These are phyloP conservation scores for Tor tambroides DNA, from an alignment of 2,113 vertebrate genomes.

Conservation along the genomic window DNA sequence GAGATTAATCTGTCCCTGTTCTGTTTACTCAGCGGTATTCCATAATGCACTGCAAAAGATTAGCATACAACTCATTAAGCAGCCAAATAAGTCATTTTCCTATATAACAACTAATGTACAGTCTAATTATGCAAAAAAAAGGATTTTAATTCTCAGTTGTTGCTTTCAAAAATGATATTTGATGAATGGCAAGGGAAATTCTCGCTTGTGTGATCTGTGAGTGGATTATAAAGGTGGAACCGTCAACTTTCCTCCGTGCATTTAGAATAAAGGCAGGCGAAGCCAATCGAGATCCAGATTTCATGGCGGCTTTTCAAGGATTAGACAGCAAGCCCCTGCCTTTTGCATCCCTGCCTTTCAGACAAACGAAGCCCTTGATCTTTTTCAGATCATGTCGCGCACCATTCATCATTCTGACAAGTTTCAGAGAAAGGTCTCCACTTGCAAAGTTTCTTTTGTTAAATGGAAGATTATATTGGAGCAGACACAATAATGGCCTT, in stretches of 20 bases:
- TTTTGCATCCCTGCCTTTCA: slow-evolving; percentile 37
- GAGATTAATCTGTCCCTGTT: slow-evolving; percentile 48
- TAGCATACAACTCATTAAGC: slow-evolving; percentile 47
- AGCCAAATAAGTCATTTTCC: slow-evolving; percentile 30
- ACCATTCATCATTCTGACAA: slow-evolving; percentile 49
- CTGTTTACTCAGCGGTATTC: slow-evolving; percentile 42
- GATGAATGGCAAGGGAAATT: slow-evolving; percentile 55
- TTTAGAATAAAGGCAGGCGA: slow-evolving; percentile 62
- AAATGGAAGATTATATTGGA: slow-evolving; percentile 30
- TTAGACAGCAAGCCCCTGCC: slow-evolving; percentile 59
- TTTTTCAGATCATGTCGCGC: slow-evolving; percentile 46
- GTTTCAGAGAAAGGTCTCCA: slow-evolving; percentile 26
- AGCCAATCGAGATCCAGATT: slow-evolving; percentile 64
- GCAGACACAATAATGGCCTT: slow-evolving; percentile 19
- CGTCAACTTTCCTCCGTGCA: slow-evolving; percentile 59
- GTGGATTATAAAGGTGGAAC: slow-evolving; percentile 65
- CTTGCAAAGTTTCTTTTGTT: slow-evolving; percentile 30
- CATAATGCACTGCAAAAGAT: slow-evolving; percentile 27
- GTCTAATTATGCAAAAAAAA: background rate
- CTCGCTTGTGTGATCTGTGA: slow-evolving; percentile 54
- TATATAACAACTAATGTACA: background rate
- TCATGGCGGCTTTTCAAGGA: slow-evolving; percentile 67
- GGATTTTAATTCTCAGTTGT: slow-evolving; percentile 6
- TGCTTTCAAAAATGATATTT: slow-evolving; percentile 30
- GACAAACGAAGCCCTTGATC: slow-evolving; percentile 29